Base-by-base conservation (phyloP, 2,797 vertebrate species). In the Tragopan temminckii region DNA sequence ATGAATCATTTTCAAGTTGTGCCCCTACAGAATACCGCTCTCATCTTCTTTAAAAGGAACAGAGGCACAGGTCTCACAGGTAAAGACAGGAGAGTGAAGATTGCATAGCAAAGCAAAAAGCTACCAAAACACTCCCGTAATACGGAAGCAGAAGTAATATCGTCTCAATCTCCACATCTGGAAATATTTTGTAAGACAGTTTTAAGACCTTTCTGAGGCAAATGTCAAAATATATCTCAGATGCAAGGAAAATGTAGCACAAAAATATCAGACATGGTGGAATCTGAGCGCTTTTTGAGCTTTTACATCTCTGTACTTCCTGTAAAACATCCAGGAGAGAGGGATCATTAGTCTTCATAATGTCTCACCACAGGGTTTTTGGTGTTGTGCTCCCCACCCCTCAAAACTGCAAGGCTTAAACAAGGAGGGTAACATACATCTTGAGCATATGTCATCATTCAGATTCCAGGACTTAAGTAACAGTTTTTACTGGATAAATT, bases 361-460 rank as follows among this genome's bases (percentile, higher is more conserved):
- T 20, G 74, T 19, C 20, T 43, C 62, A 38, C 25, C 20, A 9
- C 4, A 55, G 50, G 46, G 29, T 20, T 50, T n/a, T 4, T 24
- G 24, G 20, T 77, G 9, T 33, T 1, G 0, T 0, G 58, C 76
- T 58, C 10, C 19, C 31, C 6, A 18, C 6, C 17, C 8, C 3
- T 27, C 24, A 13, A 31, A 11, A 23, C 50, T 45, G 36, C 33
- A 76, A 64, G 15, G 24, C 63, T 16, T 40, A 57, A 85, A 38
- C 36, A 59, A 81, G 23, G n/a, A 74, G 27, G 21, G 7, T 2
- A 21, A 1, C 10, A 50, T 24, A 42, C 69, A 70, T 57, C 43
- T 67, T 67, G 6, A 81, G 59, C 42, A 43, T 14, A 12, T 27
- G 14, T 18, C 11, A 36, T 42, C 57, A 18, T 40, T 72, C 14